Conservation (phyloP, 2,797 vertebrate species). For the Onychomys torridus region DNA sequence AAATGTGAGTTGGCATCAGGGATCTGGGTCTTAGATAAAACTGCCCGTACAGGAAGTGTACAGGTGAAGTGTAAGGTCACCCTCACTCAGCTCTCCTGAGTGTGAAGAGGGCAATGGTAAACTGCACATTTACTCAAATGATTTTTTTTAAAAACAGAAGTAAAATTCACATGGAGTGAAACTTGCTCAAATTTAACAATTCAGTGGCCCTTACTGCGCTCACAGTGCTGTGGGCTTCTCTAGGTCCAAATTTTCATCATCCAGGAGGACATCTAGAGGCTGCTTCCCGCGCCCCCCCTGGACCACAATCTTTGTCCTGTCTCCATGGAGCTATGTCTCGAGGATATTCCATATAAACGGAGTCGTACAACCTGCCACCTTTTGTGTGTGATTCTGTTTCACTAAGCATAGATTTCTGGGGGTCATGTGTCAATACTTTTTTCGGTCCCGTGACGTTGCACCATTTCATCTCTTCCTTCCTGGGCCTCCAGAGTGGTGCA, state of each 20-base stretch:
- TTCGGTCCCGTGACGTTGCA: not conserved
- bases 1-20: not conserved
- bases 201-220: not conserved
- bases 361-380: not conserved
- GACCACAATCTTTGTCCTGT: not conserved
- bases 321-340: not conserved
- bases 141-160: not conserved
- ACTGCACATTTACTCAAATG: not conserved
- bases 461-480: not conserved
- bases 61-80: not conserved
- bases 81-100: not conserved
- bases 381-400: constrained; percentile 1
- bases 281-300: not conserved
- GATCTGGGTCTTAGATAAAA: not conserved
- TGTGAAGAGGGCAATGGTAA: not conserved
- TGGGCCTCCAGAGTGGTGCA: not conserved
- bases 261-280: not conserved
- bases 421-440: not conserved
- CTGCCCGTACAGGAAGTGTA: not conserved
- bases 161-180: not conserved
- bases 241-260: not conserved
- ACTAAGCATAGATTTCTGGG: not conserved
- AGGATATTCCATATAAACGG: not conserved
- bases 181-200: not conserved
- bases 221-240: not conserved